Evolutionary conservation across 1,140 invertebrate genomes (phyloP).

Genomic region (Helicoverpa zea): DNA sequence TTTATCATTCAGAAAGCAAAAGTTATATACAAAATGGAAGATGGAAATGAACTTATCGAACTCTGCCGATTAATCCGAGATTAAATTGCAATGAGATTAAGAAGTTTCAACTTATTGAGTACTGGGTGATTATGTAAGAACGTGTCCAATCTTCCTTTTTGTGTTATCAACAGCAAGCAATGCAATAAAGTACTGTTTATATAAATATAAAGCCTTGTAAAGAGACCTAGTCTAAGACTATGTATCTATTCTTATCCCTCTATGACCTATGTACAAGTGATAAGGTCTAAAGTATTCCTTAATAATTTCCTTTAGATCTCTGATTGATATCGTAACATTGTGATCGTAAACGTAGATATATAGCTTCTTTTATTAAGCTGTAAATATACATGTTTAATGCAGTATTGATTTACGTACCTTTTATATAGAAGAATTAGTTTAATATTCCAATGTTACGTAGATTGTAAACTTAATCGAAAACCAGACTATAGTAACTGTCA

Average conservation of each 20-base stretch:
- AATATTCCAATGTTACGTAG: conserved; percentile 22
- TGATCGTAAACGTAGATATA: conserved; percentile 35
- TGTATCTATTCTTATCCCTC: background rate
- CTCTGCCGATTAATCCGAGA: background rate
- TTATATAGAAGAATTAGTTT: conserved; percentile 21
- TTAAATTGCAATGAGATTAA: background rate
- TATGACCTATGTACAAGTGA: conserved; percentile 13
- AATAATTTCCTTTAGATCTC: conserved; percentile 38
- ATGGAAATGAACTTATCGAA: no score
- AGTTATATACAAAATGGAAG: no score
- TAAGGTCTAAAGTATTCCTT: conserved; percentile 31
- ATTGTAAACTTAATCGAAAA: conserved; percentile 23
- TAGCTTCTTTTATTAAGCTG: conserved; percentile 39
- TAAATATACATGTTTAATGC: conserved; percentile 41
- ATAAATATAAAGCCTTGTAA: background rate
- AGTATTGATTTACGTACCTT: conserved; percentile 30
- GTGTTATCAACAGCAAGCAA: background rate
- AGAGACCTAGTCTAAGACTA: conserved; percentile 20
- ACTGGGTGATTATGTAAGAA: no score
- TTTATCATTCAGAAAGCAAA: no score
- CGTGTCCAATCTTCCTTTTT: no score
- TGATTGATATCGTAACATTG: conserved; percentile 45
- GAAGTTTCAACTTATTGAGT: no score
- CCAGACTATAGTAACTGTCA: conserved; percentile 10
- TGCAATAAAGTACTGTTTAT: background rate